A percentile compares a stretch with the other conserved stretches of the same genome.
These are phyloP conservation scores for Cyanoderma ruficeps DNA, from an alignment of 2,113 vertebrate species.

Conservation along the genomic window DNA sequence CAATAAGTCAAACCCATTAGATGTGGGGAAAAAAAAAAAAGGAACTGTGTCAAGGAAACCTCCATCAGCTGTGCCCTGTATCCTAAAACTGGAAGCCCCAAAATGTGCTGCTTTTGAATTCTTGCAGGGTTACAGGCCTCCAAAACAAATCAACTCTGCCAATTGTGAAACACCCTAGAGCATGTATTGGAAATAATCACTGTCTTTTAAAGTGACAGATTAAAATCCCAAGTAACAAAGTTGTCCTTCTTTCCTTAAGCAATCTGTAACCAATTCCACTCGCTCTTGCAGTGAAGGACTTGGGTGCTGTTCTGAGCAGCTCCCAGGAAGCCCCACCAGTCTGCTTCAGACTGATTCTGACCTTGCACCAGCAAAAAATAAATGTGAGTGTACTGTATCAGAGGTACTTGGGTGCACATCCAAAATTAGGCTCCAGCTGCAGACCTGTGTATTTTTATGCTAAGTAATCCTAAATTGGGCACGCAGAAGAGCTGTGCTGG, in stretches of 20 bases:
- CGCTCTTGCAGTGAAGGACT: background rate
- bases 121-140: slow-evolving; percentile 1
- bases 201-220: slow-evolving; percentile 14
- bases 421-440: background rate
- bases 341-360: background rate
- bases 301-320: background rate
- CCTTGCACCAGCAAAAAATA: background rate
- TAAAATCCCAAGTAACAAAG: slow-evolving; percentile 9
- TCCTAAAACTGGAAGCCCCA: background rate
- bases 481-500: background rate
- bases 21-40: background rate
- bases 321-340: background rate
- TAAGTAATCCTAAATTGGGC: background rate
- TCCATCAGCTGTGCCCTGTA: background rate
- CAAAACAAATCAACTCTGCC: slow-evolving; percentile 28
- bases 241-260: background rate
- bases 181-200: background rate
- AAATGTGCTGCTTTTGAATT: background rate
- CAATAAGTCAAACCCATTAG: background rate
- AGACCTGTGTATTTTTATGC: background rate
- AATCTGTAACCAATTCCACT: background rate
- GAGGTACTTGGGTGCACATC: background rate
- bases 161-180: background rate
- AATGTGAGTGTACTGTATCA: background rate
- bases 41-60: background rate